Conservation (phyloP, 2,797 vertebrate genomes). For the Oophaga sylvatica region DNA sequence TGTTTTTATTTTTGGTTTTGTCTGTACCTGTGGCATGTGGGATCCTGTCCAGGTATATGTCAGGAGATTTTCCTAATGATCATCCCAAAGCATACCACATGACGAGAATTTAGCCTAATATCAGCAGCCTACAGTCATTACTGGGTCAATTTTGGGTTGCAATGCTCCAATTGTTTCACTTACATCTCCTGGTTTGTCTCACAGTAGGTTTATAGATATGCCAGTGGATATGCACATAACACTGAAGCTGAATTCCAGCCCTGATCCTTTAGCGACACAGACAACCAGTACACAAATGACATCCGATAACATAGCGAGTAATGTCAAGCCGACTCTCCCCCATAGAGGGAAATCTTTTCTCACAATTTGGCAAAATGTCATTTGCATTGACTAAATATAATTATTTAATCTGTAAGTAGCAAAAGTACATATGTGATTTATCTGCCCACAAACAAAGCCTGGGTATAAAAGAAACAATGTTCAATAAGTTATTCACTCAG, state of each 20-base stretch:
- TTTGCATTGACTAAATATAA: constrained; percentile 30
- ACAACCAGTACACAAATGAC: not conserved
- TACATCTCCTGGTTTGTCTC: not conserved
- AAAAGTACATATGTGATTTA: constrained; percentile 49
- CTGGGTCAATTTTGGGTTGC: not conserved
- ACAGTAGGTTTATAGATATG: not conserved
- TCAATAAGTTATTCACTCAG: constrained; percentile 46
- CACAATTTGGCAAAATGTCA: constrained; percentile 63
- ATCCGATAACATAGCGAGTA: not conserved
- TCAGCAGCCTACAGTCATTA: not conserved
- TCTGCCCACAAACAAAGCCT: constrained; percentile 20
- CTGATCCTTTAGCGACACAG: not conserved
- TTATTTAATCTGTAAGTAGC: constrained; percentile 52
- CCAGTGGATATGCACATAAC: not conserved
- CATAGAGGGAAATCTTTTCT: constrained; percentile 11
- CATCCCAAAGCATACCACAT: not conserved
- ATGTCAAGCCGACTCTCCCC: constrained; percentile 12
- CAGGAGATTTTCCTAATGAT: not conserved
- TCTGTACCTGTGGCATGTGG: no score
- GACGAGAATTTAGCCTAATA: not conserved
- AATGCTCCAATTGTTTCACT: not conserved
- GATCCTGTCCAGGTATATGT: no score
- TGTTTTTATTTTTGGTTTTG: no score
- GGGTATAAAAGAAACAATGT: constrained; percentile 22
- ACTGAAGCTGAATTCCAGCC: not conserved